phyloP scores from a whole-genome alignment of 2,888 invertebrate genomes.

The Eupithecia tripunctaria region DNA sequence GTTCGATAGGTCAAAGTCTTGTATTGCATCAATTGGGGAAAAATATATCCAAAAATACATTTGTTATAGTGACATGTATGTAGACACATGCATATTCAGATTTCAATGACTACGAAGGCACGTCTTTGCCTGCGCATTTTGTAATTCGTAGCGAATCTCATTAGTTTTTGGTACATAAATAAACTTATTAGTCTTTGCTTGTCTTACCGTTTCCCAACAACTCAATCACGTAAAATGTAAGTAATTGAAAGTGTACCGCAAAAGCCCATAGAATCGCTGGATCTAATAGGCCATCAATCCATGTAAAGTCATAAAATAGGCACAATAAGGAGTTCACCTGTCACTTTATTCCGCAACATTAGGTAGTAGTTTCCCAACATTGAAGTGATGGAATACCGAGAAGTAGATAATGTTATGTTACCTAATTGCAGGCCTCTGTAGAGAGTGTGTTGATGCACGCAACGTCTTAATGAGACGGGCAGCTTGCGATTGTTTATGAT shows the following conservation, averaged over 20 bases:
- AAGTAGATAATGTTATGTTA: slow-evolving; percentile 64
- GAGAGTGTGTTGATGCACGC: slow-evolving; percentile 61
- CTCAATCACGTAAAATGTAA: neutral
- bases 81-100: neutral
- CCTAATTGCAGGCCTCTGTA: slow-evolving; percentile 60
- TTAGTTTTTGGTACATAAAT: neutral
- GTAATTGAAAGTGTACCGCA: neutral
- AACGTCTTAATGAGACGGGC: slow-evolving; percentile 52
- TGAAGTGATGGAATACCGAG: slow-evolving; percentile 55
- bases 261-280: neutral
- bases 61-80: neutral
- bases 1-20: slow-evolving; percentile 6
- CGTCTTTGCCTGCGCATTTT: neutral
- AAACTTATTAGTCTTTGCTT: neutral
- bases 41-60: neutral
- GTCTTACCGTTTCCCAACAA: neutral
- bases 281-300: neutral
- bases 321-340: slow-evolving; percentile 24
- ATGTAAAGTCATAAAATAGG: slow-evolving; percentile 24
- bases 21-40: neutral
- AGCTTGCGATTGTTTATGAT: slow-evolving; percentile 31
- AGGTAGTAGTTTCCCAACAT: slow-evolving; percentile 60
- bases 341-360: slow-evolving; percentile 41
- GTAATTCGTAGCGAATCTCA: neutral
- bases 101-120: neutral